Percentiles rank a stretch among this genome's conserved stretches.
These are phyloP conservation scores for Rhodeus uyekii DNA, from an alignment of 2,797 vertebrate genomes.

Conservation along the genomic window DNA sequence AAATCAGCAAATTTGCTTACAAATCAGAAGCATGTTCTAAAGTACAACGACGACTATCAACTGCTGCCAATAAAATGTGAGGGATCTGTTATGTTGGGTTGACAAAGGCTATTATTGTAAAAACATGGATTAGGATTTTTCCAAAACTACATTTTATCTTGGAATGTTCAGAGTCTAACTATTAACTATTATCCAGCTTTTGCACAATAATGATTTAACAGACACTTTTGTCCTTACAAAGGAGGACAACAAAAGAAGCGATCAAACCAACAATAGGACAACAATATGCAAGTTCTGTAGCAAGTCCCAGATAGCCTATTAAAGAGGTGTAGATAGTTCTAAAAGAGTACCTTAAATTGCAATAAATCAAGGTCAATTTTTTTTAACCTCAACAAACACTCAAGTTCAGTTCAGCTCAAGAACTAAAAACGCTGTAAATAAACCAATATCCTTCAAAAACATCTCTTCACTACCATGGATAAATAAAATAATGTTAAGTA, in stretches of 20 bases:
- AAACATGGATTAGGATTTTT: not conserved
- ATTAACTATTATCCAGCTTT: not conserved
- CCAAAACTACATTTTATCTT: not conserved
- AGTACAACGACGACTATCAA: conserved; percentile 1
- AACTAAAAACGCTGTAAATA: not conserved
- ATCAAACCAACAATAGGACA: too few species aligned
- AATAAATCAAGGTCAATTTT: not conserved
- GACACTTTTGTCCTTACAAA: too few species aligned
- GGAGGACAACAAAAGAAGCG: too few species aligned
- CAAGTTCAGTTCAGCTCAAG: not conserved
- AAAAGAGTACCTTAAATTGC: not conserved
- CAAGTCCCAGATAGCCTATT: too few species aligned
- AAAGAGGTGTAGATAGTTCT: too few species aligned
- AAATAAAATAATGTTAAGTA: too few species aligned
- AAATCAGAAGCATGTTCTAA: conserved; percentile 34
- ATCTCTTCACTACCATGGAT: not conserved
- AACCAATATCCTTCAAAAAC: not conserved
- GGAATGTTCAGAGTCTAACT: not conserved
- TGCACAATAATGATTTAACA: not conserved
- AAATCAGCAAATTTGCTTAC: conserved; percentile 21
- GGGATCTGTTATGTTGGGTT: not conserved
- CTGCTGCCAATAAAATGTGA: not conserved
- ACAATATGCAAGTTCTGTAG: too few species aligned
- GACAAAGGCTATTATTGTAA: not conserved
- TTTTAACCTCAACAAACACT: not conserved